phyloP scores from a whole-genome alignment of 2,113 vertebrate genomes.

The Myotis yumanensis region DNA sequence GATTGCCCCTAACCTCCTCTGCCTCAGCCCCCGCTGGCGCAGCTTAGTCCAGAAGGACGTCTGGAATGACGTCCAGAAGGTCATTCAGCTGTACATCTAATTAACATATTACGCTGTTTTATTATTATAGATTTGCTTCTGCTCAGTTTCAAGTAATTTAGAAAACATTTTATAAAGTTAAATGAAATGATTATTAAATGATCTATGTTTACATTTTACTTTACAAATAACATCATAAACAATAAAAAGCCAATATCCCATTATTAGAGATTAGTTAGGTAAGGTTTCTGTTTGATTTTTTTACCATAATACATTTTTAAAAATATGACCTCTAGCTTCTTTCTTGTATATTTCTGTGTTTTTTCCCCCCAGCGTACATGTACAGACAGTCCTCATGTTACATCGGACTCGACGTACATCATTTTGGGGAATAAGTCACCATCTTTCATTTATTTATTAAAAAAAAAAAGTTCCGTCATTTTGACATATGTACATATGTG shows the following conservation, averaged over 20 bases:
- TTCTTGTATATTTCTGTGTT: neutral
- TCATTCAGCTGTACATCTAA: too few relatives aligned
- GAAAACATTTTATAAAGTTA: neutral
- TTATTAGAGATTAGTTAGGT: neutral
- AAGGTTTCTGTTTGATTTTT: neutral
- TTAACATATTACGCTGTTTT: too few relatives aligned
- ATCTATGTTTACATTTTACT: neutral
- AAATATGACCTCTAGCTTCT: neutral
- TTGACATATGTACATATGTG: too few relatives aligned
- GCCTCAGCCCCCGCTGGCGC: too few relatives aligned
- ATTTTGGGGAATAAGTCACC: too few relatives aligned
- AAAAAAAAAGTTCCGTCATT: too few relatives aligned
- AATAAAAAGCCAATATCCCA: neutral
- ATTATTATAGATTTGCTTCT: neutral
- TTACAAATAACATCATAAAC: neutral
- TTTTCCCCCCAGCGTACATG: neutral
- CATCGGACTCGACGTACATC: too few relatives aligned
- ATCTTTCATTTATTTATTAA: too few relatives aligned
- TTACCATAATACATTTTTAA: neutral
- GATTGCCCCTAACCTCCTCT: too few relatives aligned
- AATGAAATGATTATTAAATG: slow-evolving; percentile 7
- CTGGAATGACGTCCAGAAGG: too few relatives aligned
- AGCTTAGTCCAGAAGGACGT: too few relatives aligned
- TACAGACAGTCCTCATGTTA: too few relatives aligned
- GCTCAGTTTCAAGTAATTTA: neutral